These are phyloP conservation scores for Ormia ochracea DNA, from an alignment of 2,888 invertebrate genomes.

Conservation along the genomic window DNA sequence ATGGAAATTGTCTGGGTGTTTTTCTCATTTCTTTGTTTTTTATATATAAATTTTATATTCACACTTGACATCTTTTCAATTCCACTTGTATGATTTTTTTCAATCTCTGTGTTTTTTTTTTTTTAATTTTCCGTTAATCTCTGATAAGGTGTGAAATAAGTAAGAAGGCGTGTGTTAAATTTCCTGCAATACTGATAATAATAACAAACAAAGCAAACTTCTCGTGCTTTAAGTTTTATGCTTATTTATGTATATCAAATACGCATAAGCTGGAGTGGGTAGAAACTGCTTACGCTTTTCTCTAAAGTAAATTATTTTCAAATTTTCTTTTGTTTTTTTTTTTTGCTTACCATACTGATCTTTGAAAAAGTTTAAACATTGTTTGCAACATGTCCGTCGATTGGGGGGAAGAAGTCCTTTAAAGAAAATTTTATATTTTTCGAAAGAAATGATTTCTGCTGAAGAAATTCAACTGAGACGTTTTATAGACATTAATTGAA, in stretches of 20 bases:
- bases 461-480: no score
- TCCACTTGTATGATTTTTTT: neutral
- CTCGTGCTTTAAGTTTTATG: neutral
- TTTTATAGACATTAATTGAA: no score
- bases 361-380: conserved; percentile 23
- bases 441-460: no score
- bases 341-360: no score
- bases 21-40: neutral
- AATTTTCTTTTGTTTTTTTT: neutral
- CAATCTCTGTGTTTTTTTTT: conserved; percentile 14
- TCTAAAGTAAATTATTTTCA: conserved; percentile 45
- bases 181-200: conserved; percentile 38
- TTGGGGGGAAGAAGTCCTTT: neutral
- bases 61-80: conserved; percentile 21
- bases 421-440: neutral
- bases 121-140: conserved; percentile 41
- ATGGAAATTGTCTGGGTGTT: conserved; percentile 23
- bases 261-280: conserved; percentile 10
- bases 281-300: conserved; percentile 35
- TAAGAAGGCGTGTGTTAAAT: conserved; percentile 49
- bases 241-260: conserved; percentile 23
- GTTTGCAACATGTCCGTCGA: conserved; percentile 36
- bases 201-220: conserved; percentile 14
- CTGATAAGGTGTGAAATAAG: conserved; percentile 59
- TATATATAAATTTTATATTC: neutral